These are phyloP conservation scores for Drosophila mimetica DNA, from an alignment of 2,888 invertebrate species.

Conservation along the genomic window DNA sequence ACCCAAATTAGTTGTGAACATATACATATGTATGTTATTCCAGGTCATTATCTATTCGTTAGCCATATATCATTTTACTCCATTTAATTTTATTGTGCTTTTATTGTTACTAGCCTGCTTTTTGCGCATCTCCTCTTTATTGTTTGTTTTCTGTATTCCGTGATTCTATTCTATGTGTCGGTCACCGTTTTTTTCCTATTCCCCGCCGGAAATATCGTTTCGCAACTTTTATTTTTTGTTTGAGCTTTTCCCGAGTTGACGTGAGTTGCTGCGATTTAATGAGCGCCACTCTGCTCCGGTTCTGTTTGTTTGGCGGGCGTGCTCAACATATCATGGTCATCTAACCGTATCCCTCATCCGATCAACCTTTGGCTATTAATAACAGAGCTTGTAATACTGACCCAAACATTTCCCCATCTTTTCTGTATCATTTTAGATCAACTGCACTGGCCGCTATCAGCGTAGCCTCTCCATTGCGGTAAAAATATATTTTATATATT, in stretches of 20 bases:
- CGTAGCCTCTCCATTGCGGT: slow-evolving; percentile 68
- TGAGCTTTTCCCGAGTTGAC: slow-evolving; percentile 12
- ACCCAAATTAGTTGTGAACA: no score
- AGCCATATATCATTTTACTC: background rate
- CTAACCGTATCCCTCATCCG: slow-evolving; percentile 29
- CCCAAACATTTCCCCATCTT: slow-evolving; percentile 44
- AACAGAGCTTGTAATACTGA: slow-evolving; percentile 52
- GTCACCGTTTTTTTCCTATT: slow-evolving; percentile 33
- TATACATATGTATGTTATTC: background rate
- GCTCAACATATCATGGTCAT: slow-evolving; percentile 32
- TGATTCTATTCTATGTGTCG: slow-evolving; percentile 55
- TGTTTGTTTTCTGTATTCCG: slow-evolving; percentile 37
- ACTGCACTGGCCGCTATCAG: slow-evolving; percentile 70
- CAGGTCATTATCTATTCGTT: slow-evolving; percentile 15
- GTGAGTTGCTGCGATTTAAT: slow-evolving; percentile 57
- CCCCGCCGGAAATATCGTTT: slow-evolving; percentile 65
- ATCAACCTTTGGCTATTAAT: slow-evolving; percentile 36
- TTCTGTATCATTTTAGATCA: slow-evolving; percentile 78
- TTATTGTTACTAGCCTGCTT: slow-evolving; percentile 32
- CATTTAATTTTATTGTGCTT: slow-evolving; percentile 21
- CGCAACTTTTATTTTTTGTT: slow-evolving; percentile 55
- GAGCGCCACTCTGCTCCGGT: slow-evolving; percentile 42
- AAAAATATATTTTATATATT: slow-evolving; percentile 48
- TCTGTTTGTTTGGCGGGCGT: slow-evolving; percentile 43
- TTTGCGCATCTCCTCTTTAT: slow-evolving; percentile 45